Evolutionary conservation across 2,797 vertebrate genomes (phyloP).

Genomic region (Oreortyx pictus): DNA sequence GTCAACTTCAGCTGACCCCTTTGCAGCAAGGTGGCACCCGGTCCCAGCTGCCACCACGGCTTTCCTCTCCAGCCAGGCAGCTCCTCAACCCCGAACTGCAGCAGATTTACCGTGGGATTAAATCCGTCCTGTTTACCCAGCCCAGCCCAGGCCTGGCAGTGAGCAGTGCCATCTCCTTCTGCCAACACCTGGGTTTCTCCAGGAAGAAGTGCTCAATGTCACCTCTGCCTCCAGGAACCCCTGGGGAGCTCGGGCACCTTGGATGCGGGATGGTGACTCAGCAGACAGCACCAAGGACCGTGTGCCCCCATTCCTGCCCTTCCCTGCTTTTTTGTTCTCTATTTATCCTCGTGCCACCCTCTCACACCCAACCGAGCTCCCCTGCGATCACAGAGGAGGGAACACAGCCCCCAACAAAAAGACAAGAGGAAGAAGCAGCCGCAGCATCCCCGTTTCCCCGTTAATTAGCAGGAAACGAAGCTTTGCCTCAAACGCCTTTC

Average conservation of each 20-base stretch:
- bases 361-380: not conserved
- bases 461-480: not conserved
- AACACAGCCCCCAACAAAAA: not conserved
- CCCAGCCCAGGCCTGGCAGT: not conserved
- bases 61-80: not conserved
- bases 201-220: not conserved
- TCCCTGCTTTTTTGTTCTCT: not conserved
- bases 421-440: not conserved
- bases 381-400: rapidly evolving
- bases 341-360: not conserved
- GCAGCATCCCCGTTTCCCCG: rapidly evolving
- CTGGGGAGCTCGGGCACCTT: not conserved
- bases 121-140: not conserved
- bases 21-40: too few relatives aligned
- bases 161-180: not conserved
- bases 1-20: too few relatives aligned
- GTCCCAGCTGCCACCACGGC: not conserved
- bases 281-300: not conserved
- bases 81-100: not conserved
- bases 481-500: not conserved
- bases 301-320: not conserved
- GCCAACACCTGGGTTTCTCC: not conserved
- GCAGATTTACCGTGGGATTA: not conserved
- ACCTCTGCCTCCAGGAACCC: rapidly evolving
- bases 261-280: not conserved